phyloP scores from a whole-genome alignment of 2,888 invertebrate species.

The Macrostomum cliftonense region DNA sequence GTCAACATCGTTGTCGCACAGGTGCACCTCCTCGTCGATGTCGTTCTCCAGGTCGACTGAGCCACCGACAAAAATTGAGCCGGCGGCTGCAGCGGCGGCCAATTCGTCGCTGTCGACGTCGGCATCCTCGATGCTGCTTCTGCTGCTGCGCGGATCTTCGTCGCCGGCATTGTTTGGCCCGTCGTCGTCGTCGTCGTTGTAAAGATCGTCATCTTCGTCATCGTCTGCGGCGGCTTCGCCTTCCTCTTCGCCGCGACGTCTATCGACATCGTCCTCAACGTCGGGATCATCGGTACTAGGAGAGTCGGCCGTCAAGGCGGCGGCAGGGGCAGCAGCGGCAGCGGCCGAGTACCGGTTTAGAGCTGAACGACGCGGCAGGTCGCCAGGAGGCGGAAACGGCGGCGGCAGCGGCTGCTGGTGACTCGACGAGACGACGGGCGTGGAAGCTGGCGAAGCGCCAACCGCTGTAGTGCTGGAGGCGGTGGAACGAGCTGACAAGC shows the following conservation, averaged over 20 bases:
- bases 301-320: no score
- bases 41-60: neutral
- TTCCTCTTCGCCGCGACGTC: no score
- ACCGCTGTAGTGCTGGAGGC: neutral
- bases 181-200: neutral
- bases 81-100: neutral
- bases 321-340: constrained; percentile 12
- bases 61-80: neutral
- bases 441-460: constrained; percentile 6
- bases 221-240: no score
- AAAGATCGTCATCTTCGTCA: neutral
- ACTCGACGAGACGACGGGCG: constrained; percentile 12
- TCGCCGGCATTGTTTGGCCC: no score
- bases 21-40: neutral
- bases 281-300: constrained; percentile 13
- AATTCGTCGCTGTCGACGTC: no score
- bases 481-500: constrained; percentile 3
- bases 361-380: no score
- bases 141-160: no score
- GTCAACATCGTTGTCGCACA: neutral
- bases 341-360: no score
- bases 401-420: constrained; percentile 15
- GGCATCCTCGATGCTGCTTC: no score
- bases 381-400: constrained; percentile 13
- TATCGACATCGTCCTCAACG: neutral